A percentile compares a stretch with the other conserved stretches of the same genome.
phyloP scores from a whole-genome alignment of 2,888 invertebrate species.

The Ectemnius continuus region DNA sequence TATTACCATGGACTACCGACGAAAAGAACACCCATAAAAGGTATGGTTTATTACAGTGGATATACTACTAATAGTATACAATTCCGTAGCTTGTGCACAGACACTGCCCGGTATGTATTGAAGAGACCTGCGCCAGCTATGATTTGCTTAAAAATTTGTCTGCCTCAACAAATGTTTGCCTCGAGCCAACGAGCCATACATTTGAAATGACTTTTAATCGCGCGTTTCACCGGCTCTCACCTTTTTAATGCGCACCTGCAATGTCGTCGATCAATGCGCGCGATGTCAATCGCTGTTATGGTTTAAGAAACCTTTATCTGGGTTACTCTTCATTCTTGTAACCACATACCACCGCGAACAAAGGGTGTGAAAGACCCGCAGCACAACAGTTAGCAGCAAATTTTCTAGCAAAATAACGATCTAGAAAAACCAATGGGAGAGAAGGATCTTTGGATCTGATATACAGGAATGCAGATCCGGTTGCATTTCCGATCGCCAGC shows the following conservation, averaged over 20 bases:
- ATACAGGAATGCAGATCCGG: slow-evolving; percentile 56
- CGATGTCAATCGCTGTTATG: background rate
- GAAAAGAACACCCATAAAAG: slow-evolving; percentile 90
- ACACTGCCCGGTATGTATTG: slow-evolving; percentile 77
- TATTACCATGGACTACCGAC: slow-evolving; percentile 85
- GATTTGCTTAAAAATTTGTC: slow-evolving; percentile 61
- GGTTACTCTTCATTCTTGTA: no score
- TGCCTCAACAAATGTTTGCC: slow-evolving; percentile 28
- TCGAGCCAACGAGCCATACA: slow-evolving; percentile 7
- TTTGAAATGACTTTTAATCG: background rate
- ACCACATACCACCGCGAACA: no score
- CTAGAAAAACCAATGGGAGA: background rate
- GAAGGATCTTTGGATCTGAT: slow-evolving; percentile 43
- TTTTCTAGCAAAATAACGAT: slow-evolving; percentile 49
- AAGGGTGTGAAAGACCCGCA: background rate
- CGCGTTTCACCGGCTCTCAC: no score
- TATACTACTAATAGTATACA: slow-evolving; percentile 71
- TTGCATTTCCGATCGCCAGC: slow-evolving; percentile 49
- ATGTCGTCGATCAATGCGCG: background rate
- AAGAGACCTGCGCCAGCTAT: slow-evolving; percentile 64
- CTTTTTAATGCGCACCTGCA: no score
- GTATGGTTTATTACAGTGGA: slow-evolving; percentile 78
- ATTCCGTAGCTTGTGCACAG: slow-evolving; percentile 77
- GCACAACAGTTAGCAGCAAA: slow-evolving; percentile 39
- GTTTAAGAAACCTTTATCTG: no score